Conservation (phyloP, 2,888 invertebrate genomes). For the Dermolepida albohirtum region DNA sequence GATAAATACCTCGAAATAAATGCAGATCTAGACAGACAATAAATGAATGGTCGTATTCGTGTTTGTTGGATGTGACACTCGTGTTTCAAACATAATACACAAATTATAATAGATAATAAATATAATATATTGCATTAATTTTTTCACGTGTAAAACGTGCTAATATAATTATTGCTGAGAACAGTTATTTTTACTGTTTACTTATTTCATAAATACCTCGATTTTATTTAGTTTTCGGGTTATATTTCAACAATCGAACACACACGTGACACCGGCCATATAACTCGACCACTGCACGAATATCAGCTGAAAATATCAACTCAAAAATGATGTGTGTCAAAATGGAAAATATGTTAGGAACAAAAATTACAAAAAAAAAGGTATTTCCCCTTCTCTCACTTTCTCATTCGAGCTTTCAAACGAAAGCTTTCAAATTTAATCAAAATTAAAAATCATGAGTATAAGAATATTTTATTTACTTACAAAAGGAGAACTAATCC, state of each 20-base stretch:
- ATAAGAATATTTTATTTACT: too few relatives aligned
- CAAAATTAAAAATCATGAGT: too few relatives aligned
- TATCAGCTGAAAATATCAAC: slow-evolving; percentile 52
- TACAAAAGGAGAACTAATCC: too few relatives aligned
- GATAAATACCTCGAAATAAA: slow-evolving; percentile 49
- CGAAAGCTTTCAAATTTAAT: too few relatives aligned
- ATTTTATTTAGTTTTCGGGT: slow-evolving; percentile 51
- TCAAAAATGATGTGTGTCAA: slow-evolving; percentile 47
- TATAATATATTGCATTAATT: too few relatives aligned
- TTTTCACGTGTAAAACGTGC: slow-evolving; percentile 30
- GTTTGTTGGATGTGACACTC: slow-evolving; percentile 41
- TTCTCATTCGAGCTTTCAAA: slow-evolving; percentile 30
- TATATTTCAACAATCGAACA: slow-evolving; percentile 51
- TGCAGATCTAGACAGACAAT: slow-evolving; percentile 41
- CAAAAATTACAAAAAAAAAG: slow-evolving; percentile 24
- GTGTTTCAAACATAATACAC: slow-evolving; percentile 23
- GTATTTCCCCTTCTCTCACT: background rate
- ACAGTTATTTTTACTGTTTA: slow-evolving; percentile 32
- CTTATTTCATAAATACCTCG: slow-evolving; percentile 53
- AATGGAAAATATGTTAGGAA: slow-evolving; percentile 25
- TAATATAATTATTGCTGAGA: slow-evolving; percentile 3
- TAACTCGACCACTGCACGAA: slow-evolving; percentile 50
- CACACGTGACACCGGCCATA: slow-evolving; percentile 50
- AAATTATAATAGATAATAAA: too few relatives aligned
- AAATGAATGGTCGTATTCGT: slow-evolving; percentile 46